Base-by-base conservation (phyloP, 2,888 invertebrate genomes). In the Trissoscelio sp. region DNA sequence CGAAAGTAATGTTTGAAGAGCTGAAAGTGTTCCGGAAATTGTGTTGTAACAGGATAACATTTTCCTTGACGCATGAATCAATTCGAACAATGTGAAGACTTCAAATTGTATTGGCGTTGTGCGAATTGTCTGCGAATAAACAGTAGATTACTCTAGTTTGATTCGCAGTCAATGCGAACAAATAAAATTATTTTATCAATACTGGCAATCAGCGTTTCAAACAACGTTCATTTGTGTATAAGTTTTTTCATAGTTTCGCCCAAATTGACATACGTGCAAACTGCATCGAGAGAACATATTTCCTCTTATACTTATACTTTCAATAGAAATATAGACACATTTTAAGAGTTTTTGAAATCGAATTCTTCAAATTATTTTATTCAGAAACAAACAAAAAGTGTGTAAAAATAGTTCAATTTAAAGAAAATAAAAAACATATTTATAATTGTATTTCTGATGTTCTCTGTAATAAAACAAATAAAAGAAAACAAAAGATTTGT, bases 11-110 rank as follows among this genome's bases (percentile, higher is more conserved):
- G 53, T 58, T 67, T 53, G 60, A 55, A 77, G 16, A 55, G 24
- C 51, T 34, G 44, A 44, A 69, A 69, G 53, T 58, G 75, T 60
- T 60, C 57, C 62, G 77, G 62, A 60, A 67, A 77, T 77, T 67
- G 42, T 69, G 20, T 22, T 69, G 69, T 77, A 77, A 77, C 44
- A 28, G 62, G 60, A 69, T 77, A 77, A 69, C 46, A 34, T 69
- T 77, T 77, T 60, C 60, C 55, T 77, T 69, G 62, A 67, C 75
- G 67, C 75, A 77, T 67, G 60, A 77, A 77, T 77, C 69, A 77
- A 62, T 62, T 55, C 55, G 14, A 62, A 46, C 69, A 55, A 62
- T 58, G 42, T 53, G 28, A 39, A 69, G 62, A 18, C 69, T 69
- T 53, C 22, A 62, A 60, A 69, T 62, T 62, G 53, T 31, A 62